A percentile compares a stretch with the other conserved stretches of the same genome.
phyloP scores from a whole-genome alignment of 2,888 invertebrate species.

The Drosophila ustulata region DNA sequence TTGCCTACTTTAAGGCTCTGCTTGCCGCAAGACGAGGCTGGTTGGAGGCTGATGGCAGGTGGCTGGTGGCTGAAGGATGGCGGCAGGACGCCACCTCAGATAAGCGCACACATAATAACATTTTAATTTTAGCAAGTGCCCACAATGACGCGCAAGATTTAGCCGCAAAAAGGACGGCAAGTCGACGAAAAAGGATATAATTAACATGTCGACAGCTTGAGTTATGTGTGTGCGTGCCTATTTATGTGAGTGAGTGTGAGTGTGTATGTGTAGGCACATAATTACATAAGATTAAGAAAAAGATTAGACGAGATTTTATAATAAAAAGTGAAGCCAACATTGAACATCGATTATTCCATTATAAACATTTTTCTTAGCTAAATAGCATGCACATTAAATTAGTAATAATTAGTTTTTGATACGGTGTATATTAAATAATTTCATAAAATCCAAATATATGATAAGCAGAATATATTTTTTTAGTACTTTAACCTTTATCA shows the following conservation, averaged over 20 bases:
- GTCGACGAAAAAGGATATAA: slow-evolving; percentile 55
- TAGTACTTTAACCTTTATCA: no score
- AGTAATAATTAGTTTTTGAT: no score
- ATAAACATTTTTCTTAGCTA: no score
- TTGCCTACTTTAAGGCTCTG: slow-evolving; percentile 58
- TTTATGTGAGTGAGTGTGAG: neutral
- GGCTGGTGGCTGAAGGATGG: slow-evolving; percentile 3
- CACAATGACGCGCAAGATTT: slow-evolving; percentile 59
- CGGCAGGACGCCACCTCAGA: slow-evolving; percentile 33
- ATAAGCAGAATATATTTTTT: no score
- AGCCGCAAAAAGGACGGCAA: slow-evolving; percentile 21
- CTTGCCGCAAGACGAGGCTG: slow-evolving; percentile 1
- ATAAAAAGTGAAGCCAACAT: neutral
- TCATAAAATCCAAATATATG: no score
- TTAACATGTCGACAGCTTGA: slow-evolving; percentile 54
- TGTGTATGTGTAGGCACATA: slow-evolving; percentile 1
- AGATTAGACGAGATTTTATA: neutral
- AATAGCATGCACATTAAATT: no score
- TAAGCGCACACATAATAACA: slow-evolving; percentile 72
- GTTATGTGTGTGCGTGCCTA: neutral
- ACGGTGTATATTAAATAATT: no score
- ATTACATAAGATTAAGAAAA: slow-evolving; percentile 4
- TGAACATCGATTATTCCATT: no score
- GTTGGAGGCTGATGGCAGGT: neutral
- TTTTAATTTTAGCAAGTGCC: slow-evolving; percentile 69